phyloP scores from a whole-genome alignment of 2,888 invertebrate species.

The Diarsia dahlii region DNA sequence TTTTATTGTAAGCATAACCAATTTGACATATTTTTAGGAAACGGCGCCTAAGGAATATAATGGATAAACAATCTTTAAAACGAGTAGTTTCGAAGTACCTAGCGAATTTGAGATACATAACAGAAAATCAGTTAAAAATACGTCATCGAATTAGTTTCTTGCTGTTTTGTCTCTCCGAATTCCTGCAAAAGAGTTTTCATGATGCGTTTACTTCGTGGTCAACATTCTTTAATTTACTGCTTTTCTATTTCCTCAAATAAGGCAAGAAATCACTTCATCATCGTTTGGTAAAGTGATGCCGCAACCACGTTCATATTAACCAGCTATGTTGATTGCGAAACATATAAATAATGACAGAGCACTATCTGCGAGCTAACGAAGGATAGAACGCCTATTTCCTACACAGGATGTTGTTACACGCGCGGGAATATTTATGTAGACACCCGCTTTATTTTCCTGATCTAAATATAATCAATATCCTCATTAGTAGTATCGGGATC shows the following conservation, averaged over 20 bases:
- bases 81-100: too few relatives aligned
- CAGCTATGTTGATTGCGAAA: constrained; percentile 35
- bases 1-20: not conserved
- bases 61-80: not conserved
- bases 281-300: constrained; percentile 12
- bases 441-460: constrained; percentile 31
- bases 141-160: not conserved
- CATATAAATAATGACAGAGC: constrained; percentile 50
- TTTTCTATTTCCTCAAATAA: constrained; percentile 24
- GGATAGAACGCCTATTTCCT: constrained; percentile 48
- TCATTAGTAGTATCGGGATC: not conserved
- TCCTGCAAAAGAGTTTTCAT: not conserved
- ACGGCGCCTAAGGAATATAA: not conserved
- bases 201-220: not conserved
- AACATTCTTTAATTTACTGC: not conserved
- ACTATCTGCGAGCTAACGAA: constrained; percentile 52
- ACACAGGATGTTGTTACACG: constrained; percentile 41
- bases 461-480: constrained; percentile 13
- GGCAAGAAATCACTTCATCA: constrained; percentile 30
- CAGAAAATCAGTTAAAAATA: not conserved
- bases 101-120: not conserved
- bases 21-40: not conserved
- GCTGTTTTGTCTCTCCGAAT: not conserved
- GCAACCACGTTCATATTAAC: constrained; percentile 24
- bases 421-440: constrained; percentile 26